Percentiles rank a stretch among this genome's conserved stretches.
These are phyloP conservation scores for Ostrea edulis DNA, from an alignment of 1,140 invertebrate species.

Conservation along the genomic window DNA sequence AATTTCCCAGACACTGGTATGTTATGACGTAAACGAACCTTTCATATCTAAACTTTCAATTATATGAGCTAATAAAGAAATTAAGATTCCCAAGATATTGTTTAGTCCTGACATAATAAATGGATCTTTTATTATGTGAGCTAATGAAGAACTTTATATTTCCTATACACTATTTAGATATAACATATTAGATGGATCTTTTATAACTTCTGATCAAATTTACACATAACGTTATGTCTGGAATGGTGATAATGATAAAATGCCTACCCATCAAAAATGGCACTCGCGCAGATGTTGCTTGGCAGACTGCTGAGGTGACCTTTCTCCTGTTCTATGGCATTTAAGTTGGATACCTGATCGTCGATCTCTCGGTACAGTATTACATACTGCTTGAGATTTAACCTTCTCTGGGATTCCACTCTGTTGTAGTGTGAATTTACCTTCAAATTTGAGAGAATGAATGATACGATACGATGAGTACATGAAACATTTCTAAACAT, in stretches of 20 bases:
- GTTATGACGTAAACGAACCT: no score
- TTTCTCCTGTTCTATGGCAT: conserved; percentile 28
- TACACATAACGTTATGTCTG: neutral
- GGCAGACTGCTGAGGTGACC: conserved; percentile 15
- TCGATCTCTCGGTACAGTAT: conserved; percentile 76
- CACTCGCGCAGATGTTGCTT: conserved; percentile 67
- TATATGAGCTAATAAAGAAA: no score
- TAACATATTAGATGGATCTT: no score
- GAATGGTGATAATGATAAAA: neutral
- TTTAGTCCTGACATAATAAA: no score
- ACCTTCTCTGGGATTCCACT: conserved; percentile 82
- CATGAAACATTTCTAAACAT: neutral
- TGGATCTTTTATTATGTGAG: no score
- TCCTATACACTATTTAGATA: no score
- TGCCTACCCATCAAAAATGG: conserved; percentile 61
- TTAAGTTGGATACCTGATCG: conserved; percentile 70
- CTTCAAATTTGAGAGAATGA: conserved; percentile 55
- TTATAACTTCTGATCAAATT: no score
- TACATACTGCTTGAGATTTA: conserved; percentile 83
- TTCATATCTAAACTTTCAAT: no score
- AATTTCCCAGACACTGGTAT: no score
- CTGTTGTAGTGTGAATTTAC: conserved; percentile 63
- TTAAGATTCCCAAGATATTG: no score
- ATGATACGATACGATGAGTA: neutral
- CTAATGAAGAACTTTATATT: no score